phyloP scores from a whole-genome alignment of 1,140 invertebrate species.

The Drosophila insularis region DNA sequence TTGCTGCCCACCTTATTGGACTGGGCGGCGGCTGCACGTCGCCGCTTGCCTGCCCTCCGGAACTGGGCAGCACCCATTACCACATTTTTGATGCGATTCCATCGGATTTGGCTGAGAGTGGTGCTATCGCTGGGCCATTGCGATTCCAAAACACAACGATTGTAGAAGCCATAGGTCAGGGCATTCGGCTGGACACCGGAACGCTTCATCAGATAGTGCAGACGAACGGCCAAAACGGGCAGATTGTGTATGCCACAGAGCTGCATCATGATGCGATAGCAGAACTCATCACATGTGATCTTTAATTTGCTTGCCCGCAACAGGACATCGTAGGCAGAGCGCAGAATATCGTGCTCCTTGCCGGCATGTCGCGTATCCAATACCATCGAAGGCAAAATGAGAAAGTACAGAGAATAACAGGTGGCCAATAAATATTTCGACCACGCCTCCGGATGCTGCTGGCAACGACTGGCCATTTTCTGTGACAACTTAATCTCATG shows the following conservation, averaged over 20 bases:
- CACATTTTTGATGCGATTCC: slow-evolving; percentile 97
- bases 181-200: slow-evolving; percentile 97
- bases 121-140: slow-evolving; percentile 95
- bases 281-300: slow-evolving; percentile 97
- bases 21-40: slow-evolving; percentile 71
- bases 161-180: slow-evolving; percentile 95
- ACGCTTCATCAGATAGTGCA: slow-evolving; percentile 97
- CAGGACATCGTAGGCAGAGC: slow-evolving; percentile 93
- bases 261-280: slow-evolving; percentile 99
- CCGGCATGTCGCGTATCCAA: slow-evolving; percentile 83
- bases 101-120: slow-evolving; percentile 91
- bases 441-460: slow-evolving; percentile 92
- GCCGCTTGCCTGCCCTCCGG: slow-evolving; percentile 87
- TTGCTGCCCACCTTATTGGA: slow-evolving; percentile 81
- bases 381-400: slow-evolving; percentile 93
- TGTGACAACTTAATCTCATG: slow-evolving; percentile 97
- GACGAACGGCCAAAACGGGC: slow-evolving; percentile 96
- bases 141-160: slow-evolving; percentile 93
- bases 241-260: slow-evolving; percentile 97
- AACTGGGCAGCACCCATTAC: slow-evolving; percentile 95
- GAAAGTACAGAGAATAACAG: slow-evolving; percentile 98
- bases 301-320: slow-evolving; percentile 91
- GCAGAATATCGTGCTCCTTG: slow-evolving; percentile 90
- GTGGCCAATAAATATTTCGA: slow-evolving; percentile 94
- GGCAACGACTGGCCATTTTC: slow-evolving; percentile 91